Base-by-base conservation (phyloP, 2,797 vertebrate species). In the Novumbra hubbsi region DNA sequence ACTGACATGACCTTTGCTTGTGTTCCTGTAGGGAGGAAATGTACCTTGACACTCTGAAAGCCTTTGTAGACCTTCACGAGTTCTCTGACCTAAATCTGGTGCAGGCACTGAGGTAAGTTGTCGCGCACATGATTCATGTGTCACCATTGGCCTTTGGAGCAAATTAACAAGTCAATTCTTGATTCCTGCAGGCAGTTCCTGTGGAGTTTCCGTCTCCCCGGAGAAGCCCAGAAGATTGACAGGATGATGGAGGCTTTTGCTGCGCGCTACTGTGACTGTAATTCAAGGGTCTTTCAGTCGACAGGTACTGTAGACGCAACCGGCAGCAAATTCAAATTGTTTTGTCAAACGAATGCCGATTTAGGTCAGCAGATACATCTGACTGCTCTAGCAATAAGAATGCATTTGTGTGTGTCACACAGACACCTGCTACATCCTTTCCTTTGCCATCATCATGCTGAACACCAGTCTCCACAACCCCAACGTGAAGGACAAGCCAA, bases 221-320 rank as follows among this genome's bases (percentile, higher is more conserved):
- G 97, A 0, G 97, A 98, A 80, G 96, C 97, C 0, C 97, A 98
- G 92, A 98, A 98, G 92, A 98, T 98, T 12, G 97, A 98, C 78
- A 91, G 97, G 62, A 98, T 98, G 97, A 98, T 98, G 96, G 97
- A 98, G 82, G 92, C 95, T 2, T 98, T 98, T 24, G 97, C 96
- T 21, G 85, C 80, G 32, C 93, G 96, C 57, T 98, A 98, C 88
- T 98, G 96, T 73, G 90, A 92, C 84, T 98, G 97, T 78, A 98
- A 98, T 79, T 81, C 92, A 0, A 93, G 91, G 0, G 95, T 98
- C 79, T 98, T 98, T 88, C 95, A 96, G 67, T 98, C 95, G 73
- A 95, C 96, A 90, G 97, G 97, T 98, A 87, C 0, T 52, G 48
- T 60, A 60, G 41, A 45, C 41, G 41, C 41, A 45, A 11, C 41